phyloP scores from a whole-genome alignment of 2,113 vertebrate species.

The Vulpes ferrilata region DNA sequence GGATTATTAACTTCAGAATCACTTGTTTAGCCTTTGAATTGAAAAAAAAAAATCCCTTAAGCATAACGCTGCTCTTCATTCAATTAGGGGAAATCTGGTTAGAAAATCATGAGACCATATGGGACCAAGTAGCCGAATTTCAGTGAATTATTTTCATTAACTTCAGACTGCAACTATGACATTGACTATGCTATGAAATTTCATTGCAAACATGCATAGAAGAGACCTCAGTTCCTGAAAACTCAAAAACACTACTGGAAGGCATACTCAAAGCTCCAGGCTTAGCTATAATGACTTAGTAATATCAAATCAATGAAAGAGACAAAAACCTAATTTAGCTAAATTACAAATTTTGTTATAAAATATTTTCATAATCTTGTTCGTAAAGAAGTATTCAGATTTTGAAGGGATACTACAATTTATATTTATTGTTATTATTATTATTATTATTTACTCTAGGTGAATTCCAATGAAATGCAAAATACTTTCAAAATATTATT shows the following conservation, averaged over 20 bases:
- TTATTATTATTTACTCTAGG: not conserved
- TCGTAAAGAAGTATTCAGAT: not conserved
- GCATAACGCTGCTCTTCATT: not conserved
- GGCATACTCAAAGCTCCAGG: fast-evolving
- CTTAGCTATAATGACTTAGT: not conserved
- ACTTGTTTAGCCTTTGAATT: not conserved
- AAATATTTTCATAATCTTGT: not conserved
- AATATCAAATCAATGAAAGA: not conserved
- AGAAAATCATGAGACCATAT: not conserved
- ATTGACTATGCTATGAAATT: not conserved
- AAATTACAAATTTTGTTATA: not conserved
- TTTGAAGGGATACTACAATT: not conserved
- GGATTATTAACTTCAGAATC: not conserved
- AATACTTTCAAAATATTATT: not conserved
- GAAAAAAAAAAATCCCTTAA: not conserved
- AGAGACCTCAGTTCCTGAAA: fast-evolving
- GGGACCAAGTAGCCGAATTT: not conserved
- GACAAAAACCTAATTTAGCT: not conserved
- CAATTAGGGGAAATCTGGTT: not conserved
- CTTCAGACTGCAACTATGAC: not conserved
- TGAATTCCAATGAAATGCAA: not conserved
- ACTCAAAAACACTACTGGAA: not conserved
- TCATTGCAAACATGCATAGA: not conserved
- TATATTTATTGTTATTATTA: not conserved
- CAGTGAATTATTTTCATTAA: not conserved